Evolutionary conservation across 1,140 invertebrate genomes (phyloP).

Genomic region (Drosophila lini): DNA sequence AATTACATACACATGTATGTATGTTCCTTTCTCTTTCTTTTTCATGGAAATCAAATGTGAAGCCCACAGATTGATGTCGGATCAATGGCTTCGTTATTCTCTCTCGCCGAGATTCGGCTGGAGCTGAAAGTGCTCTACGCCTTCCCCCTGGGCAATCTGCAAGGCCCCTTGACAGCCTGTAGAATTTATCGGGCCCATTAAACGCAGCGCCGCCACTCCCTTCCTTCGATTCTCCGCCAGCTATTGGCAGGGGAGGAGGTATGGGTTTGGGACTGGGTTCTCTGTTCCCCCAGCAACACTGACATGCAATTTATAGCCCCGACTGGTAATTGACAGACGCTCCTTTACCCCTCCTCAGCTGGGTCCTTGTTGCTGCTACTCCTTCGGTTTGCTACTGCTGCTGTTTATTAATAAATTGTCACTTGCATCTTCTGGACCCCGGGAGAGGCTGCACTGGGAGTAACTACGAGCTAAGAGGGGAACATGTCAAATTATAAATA

Average conservation of each 20-base stretch:
- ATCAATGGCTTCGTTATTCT: constrained; percentile 15
- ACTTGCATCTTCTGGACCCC: constrained; percentile 61
- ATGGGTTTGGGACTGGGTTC: neutral
- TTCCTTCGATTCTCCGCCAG: constrained; percentile 18
- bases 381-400: constrained; percentile 21
- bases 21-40: neutral
- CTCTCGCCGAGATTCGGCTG: neutral
- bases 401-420: constrained; percentile 83
- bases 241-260: constrained; percentile 27
- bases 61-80: constrained; percentile 3
- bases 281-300: constrained; percentile 30
- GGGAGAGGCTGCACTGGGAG: constrained; percentile 1
- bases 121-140: neutral
- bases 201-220: constrained; percentile 64
- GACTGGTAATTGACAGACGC: constrained; percentile 71
- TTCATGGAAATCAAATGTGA: neutral
- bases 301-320: constrained; percentile 77
- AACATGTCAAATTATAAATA: neutral
- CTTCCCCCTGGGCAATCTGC: neutral
- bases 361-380: constrained; percentile 22
- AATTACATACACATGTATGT: neutral
- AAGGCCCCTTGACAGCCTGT: constrained; percentile 48
- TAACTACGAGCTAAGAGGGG: neutral
- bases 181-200: constrained; percentile 77
- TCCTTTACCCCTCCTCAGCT: neutral